Base-by-base conservation (phyloP, 2,888 invertebrate species). In the Strigamia transsilvanica region DNA sequence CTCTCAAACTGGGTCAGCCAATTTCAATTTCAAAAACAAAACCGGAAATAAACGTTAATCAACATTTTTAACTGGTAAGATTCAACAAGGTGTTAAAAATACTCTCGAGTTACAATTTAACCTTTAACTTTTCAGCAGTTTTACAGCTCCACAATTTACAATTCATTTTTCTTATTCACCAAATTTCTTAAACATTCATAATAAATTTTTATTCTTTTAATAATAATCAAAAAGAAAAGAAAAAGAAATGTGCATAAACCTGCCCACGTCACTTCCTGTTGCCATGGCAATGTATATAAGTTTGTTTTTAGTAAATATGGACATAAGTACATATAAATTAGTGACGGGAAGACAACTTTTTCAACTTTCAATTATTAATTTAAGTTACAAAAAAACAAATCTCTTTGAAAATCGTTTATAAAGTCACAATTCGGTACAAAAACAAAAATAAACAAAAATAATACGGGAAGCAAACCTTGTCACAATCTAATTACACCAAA, bases 401-500 rank as follows among this genome's bases (percentile, higher is more conserved):
- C 27, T 38, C 38, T 2, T 38, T 38, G 38, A 38, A 38, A 38
- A 38, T 38, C 38, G 38, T 38, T 46, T 9, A 46, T 10, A 42
- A 3, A 15, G 56, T 18, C 56, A 56, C 56, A 56, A 56, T 18
- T 56, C 21, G 15, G 46, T 46, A n/a, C 4, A 9, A n/a, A 18
- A 56, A 21, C 21, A 56, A 56, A n/a, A 18, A n/a, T 5, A 18
- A 18, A 38, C 2, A 38, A 10, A 10, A 2, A 38, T 5, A 46
- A 13, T 21, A 18, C 3, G 18, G 12, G 51, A 56, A 56, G 56
- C 21, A 56, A 56, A 56, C 56, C 56, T 56, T 56, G 56, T 56
- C 56, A 56, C 56, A 56, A 56, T 56, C 56, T 56, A 56, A 56
- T 56, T 56, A 56, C 56, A 56, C 56, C 56, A 56, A 56, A 56